phyloP scores from a whole-genome alignment of 2,888 invertebrate genomes.

The Tuta absoluta region DNA sequence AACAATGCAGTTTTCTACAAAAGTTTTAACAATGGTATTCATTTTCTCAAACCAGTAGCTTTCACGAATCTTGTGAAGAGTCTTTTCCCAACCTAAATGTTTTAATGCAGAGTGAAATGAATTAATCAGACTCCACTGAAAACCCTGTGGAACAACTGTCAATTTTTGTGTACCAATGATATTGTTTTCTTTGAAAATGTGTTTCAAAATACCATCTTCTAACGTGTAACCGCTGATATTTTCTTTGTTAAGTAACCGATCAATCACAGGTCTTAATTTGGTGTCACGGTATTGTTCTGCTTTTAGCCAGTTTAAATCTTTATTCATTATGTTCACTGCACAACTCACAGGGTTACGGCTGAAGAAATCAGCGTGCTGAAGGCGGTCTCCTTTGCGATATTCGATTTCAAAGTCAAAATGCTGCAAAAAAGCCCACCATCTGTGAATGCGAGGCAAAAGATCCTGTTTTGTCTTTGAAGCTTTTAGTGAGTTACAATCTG shows the following conservation, averaged over 20 bases:
- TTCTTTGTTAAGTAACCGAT: constrained; percentile 12
- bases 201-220: not conserved
- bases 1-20: constrained; percentile 1
- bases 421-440: no score
- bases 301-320: not conserved
- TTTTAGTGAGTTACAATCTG: no score
- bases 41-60: constrained; percentile 3
- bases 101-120: not conserved
- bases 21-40: not conserved
- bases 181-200: not conserved
- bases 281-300: not conserved
- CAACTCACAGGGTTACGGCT: constrained; percentile 36
- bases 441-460: no score
- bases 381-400: constrained; percentile 31
- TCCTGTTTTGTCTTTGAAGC: no score
- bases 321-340: not conserved
- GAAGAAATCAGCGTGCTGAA: constrained; percentile 38
- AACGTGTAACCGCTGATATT: not conserved
- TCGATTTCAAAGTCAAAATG: constrained; percentile 35
- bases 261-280: constrained; percentile 30
- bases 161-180: not conserved
- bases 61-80: constrained; percentile 1
- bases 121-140: constrained; percentile 21
- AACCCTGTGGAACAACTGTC: constrained; percentile 29
- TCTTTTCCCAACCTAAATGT: constrained; percentile 22